Conservation (phyloP, 2,113 vertebrate genomes). For the Tragelaphus scriptus region DNA sequence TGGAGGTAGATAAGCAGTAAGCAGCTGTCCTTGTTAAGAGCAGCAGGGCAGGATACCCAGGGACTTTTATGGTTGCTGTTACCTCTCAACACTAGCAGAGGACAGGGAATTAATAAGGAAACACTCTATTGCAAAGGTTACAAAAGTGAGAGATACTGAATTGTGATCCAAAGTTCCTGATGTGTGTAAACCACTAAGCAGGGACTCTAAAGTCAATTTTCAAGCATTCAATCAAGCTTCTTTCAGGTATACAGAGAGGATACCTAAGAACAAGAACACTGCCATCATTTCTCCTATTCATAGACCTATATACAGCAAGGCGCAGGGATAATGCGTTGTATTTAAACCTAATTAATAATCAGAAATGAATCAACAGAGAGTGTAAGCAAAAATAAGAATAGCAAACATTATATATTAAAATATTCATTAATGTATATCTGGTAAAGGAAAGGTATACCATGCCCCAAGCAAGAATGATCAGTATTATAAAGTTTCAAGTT, state of each 20-base stretch:
- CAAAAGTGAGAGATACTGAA: neutral
- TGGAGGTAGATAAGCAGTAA: no score
- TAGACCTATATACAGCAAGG: neutral
- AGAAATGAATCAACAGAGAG: neutral
- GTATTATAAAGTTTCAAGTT: neutral
- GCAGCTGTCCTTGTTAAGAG: neutral
- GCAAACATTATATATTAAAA: neutral
- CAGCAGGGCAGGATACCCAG: no score
- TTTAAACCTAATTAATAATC: neutral
- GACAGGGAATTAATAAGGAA: neutral
- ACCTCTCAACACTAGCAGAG: neutral
- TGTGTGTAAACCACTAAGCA: neutral
- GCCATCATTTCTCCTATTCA: neutral
- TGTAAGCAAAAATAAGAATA: neutral
- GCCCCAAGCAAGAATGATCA: neutral
- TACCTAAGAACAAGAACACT: neutral
- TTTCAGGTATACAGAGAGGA: neutral
- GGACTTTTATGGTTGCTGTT: neutral
- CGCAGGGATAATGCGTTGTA: neutral
- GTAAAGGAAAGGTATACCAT: neutral
- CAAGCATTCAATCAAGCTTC: neutral
- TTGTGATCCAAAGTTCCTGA: neutral
- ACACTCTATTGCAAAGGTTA: neutral
- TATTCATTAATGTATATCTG: neutral
- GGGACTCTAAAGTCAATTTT: neutral